Evolutionary conservation across 1,140 invertebrate species (phyloP), one percentile per base, ranked within the genome.

Genomic region (Onthophagus taurus): DNA sequence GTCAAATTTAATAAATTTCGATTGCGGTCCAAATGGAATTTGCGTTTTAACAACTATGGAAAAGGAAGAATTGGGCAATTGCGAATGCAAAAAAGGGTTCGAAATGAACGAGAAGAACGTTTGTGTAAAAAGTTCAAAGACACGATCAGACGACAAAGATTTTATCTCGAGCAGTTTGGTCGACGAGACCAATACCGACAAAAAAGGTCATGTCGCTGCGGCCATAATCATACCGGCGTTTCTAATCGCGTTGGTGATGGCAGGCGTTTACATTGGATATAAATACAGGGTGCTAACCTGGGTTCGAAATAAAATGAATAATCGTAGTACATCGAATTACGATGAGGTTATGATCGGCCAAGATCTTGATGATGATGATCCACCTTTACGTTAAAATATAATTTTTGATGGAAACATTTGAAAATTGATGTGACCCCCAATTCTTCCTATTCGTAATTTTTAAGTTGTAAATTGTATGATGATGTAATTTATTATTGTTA

Each of bases 301-400:
- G 38, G 13, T 47, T n/a, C 29, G 30, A 16, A 42, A 6, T 23
- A 47, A 34, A 42, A 21, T 47, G 31, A 31, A 31, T 29, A 37
- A 47, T 42, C 41, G 45, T 42, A 47, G 36, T 24, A n/a, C n/a
- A n/a, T 42, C 11, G 8, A 42, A 41, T 20, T 47, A 42, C 29
- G 45, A 47, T 35, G 45, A 47, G 16, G 45, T 47, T 1, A 47
- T 47, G 37, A 47, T 47, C 26, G 45, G 45, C 7, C 30, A 42
- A 12, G 45, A 47, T 47, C 19, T 47, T 13, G 38, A 47, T 5
- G 45, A 47, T 35, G 45, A 47, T 36, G 45, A 47, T 36, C 45
- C 45, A 17, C 45, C 45, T n/a, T 26, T 47, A 7, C 44, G 20
- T 39, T 45, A 39, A 37, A 23, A 34, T 12, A n/a, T n/a, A n/a